These are phyloP conservation scores for Plectus sambesii DNA, from an alignment of 1,140 invertebrate species.

Conservation along the genomic window DNA sequence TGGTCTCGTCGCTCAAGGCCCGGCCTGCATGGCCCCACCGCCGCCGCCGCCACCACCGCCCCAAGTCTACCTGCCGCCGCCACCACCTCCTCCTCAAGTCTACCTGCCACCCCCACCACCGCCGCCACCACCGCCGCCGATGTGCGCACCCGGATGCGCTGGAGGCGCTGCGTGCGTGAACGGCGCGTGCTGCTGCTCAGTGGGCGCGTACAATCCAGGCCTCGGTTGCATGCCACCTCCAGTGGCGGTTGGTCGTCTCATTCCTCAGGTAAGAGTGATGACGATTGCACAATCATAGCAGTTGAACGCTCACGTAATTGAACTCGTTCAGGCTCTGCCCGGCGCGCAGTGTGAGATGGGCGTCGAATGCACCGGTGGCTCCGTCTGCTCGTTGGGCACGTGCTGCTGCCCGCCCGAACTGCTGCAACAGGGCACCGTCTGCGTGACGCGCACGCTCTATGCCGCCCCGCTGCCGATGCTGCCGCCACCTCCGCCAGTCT, in stretches of 20 bases:
- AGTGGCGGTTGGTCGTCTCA: slow-evolving; percentile 34
- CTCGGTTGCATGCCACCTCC: slow-evolving; percentile 25
- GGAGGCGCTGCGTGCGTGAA: slow-evolving; percentile 19
- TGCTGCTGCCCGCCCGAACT: slow-evolving; percentile 37
- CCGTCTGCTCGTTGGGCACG: slow-evolving; percentile 35
- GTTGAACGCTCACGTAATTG: no score
- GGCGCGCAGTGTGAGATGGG: slow-evolving; percentile 40
- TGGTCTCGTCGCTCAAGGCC: no score
- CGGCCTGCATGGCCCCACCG: no score
- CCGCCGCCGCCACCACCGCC: no score
- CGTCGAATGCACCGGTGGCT: slow-evolving; percentile 39
- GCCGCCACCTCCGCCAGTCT: slow-evolving; percentile 20
- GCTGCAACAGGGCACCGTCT: slow-evolving; percentile 36
- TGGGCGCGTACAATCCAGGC: slow-evolving; percentile 25
- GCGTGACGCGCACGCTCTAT: slow-evolving; percentile 34
- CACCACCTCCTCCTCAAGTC: no score
- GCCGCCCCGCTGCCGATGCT: slow-evolving; percentile 21
- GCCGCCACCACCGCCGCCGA: no score
- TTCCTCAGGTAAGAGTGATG: slow-evolving; percentile 25
- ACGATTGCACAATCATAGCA: slow-evolving; percentile 2
- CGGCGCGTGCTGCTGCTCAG: slow-evolving; percentile 25
- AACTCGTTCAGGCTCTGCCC: slow-evolving; percentile 28
- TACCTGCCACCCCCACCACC: no score
- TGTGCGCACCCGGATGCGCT: no score
- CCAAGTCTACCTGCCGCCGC: no score